Base-by-base conservation (phyloP, 2,888 invertebrate genomes). In the Cephus runcator region DNA sequence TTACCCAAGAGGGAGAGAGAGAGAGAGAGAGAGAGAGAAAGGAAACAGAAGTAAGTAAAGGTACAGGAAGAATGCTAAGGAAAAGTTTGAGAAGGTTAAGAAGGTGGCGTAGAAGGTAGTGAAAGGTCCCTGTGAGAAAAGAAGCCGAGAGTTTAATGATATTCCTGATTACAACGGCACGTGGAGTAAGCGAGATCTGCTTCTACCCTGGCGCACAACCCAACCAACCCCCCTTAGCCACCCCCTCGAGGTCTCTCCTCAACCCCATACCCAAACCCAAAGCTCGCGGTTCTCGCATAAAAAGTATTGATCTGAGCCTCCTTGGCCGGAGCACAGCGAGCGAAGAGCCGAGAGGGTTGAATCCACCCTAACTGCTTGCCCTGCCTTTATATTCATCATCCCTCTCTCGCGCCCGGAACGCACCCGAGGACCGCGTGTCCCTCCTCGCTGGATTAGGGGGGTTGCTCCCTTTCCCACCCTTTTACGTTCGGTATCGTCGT, bases 81-180 rank as follows among this genome's bases (percentile, higher is more conserved):
- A 15, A 40, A 40, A 40, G 40, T 23, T 12, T 34, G 76, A 33
- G 23, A 36, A 31, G 76, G 56, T 35, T 15, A 73, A 76, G 78
- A 77, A 77, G 77, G 78, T 77, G 75, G 74, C 34, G 69, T 71
- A 77, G 76, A 81, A 79, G 80, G 31, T 68, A 75, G 73, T 12
- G 68, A 68, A 75, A 78, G 73, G 78, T 71, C 69, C 73, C 75
- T 68, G 83, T 85, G 86, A 83, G 86, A 78, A 86, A 86, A 87
- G 88, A 87, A 90, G 87, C 87, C 88, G 88, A 89, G 90, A 90
- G 90, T 91, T 91, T 91, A 91, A 91, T 91, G 91, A 91, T 91
- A 91, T 91, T 91, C 90, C 91, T 91, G 90, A 91, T 91, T 91
- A 91, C 90, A 87, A 85, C 84, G 87, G 88, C 90, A 90, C 91